Percentiles rank a stretch among this genome's conserved stretches.
phyloP scores from a whole-genome alignment of 2,888 invertebrate species.

The Lepidocyrtinus sp. region DNA sequence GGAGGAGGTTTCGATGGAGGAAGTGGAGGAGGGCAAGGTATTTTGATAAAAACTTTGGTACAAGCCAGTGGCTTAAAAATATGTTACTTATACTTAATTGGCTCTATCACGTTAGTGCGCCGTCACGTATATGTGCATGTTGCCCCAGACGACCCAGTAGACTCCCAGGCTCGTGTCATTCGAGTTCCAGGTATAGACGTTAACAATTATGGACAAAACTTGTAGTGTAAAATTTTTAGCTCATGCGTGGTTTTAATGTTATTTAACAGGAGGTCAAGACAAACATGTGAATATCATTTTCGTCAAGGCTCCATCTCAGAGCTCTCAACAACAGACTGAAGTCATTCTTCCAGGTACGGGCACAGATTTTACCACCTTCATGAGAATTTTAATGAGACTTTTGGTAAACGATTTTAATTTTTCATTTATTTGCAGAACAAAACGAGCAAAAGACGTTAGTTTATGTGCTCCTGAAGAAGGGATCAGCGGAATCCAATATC shows the following conservation, averaged over 20 bases:
- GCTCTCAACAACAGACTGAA: constrained; percentile 43
- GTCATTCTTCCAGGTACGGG: constrained; percentile 51
- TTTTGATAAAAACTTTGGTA: no score
- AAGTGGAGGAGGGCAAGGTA: constrained; percentile 26
- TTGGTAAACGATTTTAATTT: not conserved
- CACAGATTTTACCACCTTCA: no score
- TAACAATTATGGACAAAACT: no score
- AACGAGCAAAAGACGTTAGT: constrained; percentile 48
- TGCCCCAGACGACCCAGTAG: constrained; percentile 41
- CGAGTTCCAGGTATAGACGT: no score
- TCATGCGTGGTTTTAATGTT: no score
- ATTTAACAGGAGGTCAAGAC: constrained; percentile 55
- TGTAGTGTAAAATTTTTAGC: no score
- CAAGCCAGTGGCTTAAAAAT: no score
- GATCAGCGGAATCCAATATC: constrained; percentile 27
- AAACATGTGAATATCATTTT: no score
- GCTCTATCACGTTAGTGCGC: no score
- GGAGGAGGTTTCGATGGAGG: constrained; percentile 5
- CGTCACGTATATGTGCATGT: constrained; percentile 42
- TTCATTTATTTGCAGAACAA: constrained; percentile 13
- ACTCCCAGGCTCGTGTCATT: constrained; percentile 36
- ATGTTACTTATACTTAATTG: no score
- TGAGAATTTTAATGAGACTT: no score
- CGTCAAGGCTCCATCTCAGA: constrained; percentile 40
- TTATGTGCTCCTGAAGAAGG: constrained; percentile 47